Base-by-base conservation (phyloP, 2,888 invertebrate genomes). In the Ceramica pisi region DNA sequence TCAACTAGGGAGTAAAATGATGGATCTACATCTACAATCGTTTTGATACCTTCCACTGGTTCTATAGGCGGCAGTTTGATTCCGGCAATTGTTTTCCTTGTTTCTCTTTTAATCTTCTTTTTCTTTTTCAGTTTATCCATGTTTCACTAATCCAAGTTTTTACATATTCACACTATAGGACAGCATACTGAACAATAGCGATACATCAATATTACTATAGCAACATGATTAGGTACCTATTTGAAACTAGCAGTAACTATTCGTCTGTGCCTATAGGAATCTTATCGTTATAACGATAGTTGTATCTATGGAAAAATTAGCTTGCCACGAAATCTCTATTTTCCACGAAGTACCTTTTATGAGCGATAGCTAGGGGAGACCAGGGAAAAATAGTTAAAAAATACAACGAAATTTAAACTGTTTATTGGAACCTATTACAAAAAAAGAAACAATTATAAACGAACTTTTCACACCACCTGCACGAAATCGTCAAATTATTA, bases 1-100 rank as follows among this genome's bases (percentile, higher is more conserved):
- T 96, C 96, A 0, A 97, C 94, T 82, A 97, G 92, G 1, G 96
- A 94, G 86, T 96, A 97, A 88, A 96, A 97, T n/a, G 96, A 94
- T 0, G 97, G 97, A 88, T 97, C 97, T 0, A 97, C 92, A 83
- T 97, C 97, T 38, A 96, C 90, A 71, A 97, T 96, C 7, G 97
- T 96, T 86, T 96, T 96, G 5, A 93, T 76, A 55, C 91, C 88
- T 60, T 83, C 86, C 48, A 85, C 82, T 44, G 89, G 82, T 83
- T 93, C 92, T 68, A 96, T 93, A 1, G 94, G 94, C 31, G 96
- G 96, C 41, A 96, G 84, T 84, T 94, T 95, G 55, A 95, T 90
- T 19, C 92, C 92, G 4, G 88, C 91, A 7, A 91, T 84, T 9
- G 88, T 86, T 88, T 92, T 94, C 76, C 92, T 91, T 8, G 87